Conservation (phyloP, 2,888 invertebrate genomes). For the Ormyrus thymus region DNA sequence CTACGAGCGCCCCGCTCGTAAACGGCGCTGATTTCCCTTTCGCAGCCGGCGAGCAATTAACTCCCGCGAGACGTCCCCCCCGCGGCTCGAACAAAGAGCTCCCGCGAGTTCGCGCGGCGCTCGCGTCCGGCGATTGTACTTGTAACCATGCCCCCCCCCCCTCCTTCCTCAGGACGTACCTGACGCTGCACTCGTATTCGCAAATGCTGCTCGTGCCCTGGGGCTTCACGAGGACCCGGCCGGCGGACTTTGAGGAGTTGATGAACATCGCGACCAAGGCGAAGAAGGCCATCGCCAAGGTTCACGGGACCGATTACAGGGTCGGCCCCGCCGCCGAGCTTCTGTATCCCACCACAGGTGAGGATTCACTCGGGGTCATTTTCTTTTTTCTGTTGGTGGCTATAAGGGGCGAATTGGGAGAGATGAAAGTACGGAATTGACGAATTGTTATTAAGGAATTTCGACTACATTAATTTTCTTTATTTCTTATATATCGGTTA, state of each 20-base stretch:
- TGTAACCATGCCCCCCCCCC: neutral
- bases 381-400: no score
- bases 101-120: slow-evolving; percentile 8
- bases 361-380: neutral
- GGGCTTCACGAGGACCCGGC: slow-evolving; percentile 76
- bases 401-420: no score
- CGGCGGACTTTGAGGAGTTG: slow-evolving; percentile 78
- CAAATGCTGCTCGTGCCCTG: slow-evolving; percentile 81
- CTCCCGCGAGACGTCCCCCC: no score
- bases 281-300: slow-evolving; percentile 78
- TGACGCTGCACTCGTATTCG: slow-evolving; percentile 81
- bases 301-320: slow-evolving; percentile 81
- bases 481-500: no score
- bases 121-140: neutral
- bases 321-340: slow-evolving; percentile 75
- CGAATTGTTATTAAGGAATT: no score
- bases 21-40: no score
- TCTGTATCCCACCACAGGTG: slow-evolving; percentile 73
- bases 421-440: no score
- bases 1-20: no score
- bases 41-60: no score
- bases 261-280: slow-evolving; percentile 80
- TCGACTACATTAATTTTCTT: no score
- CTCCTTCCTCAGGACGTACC: slow-evolving; percentile 74
- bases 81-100: neutral